Percentiles rank a stretch among this genome's conserved stretches.
Evolutionary conservation across 2,888 invertebrate genomes (phyloP).

Genomic region (Scotopteryx bipunctaria): DNA sequence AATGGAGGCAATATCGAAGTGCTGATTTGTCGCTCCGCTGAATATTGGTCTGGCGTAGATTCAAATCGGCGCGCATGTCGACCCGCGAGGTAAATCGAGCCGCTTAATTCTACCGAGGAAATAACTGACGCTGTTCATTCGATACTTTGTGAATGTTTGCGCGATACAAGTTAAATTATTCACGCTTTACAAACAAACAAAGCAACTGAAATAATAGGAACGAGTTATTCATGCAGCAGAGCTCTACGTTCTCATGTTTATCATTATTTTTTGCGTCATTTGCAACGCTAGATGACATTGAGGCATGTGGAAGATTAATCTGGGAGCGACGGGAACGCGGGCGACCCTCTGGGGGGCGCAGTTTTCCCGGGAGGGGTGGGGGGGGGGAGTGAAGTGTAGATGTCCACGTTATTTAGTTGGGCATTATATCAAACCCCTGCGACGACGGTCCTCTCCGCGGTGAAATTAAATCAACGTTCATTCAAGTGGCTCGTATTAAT

Average conservation of each 20-base stretch:
- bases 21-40: slow-evolving; percentile 80
- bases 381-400: slow-evolving; percentile 39
- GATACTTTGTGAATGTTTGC: slow-evolving; percentile 20
- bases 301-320: slow-evolving; percentile 74
- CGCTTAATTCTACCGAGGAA: slow-evolving; percentile 57
- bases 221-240: slow-evolving; percentile 37
- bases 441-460: slow-evolving; percentile 48
- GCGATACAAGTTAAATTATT: slow-evolving; percentile 14
- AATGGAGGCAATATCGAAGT: slow-evolving; percentile 82
- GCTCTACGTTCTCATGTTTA: slow-evolving; percentile 53
- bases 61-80: slow-evolving; percentile 70
- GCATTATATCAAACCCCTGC: slow-evolving; percentile 64
- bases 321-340: slow-evolving; percentile 46
- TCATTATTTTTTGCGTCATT: slow-evolving; percentile 70
- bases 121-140: slow-evolving; percentile 37
- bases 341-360: slow-evolving; percentile 23
- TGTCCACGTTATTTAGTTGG: slow-evolving; percentile 69
- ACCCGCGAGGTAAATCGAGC: slow-evolving; percentile 56
- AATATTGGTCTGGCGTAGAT: slow-evolving; percentile 79
- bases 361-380: slow-evolving; percentile 13
- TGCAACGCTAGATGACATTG: slow-evolving; percentile 71
- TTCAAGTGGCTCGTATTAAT: slow-evolving; percentile 58
- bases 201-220: slow-evolving; percentile 23
- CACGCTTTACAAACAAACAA: slow-evolving; percentile 16
- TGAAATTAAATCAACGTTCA: slow-evolving; percentile 69